Evolutionary conservation across 2,113 vertebrate genomes (phyloP).

Genomic region (Cyprinodon tularosa): DNA sequence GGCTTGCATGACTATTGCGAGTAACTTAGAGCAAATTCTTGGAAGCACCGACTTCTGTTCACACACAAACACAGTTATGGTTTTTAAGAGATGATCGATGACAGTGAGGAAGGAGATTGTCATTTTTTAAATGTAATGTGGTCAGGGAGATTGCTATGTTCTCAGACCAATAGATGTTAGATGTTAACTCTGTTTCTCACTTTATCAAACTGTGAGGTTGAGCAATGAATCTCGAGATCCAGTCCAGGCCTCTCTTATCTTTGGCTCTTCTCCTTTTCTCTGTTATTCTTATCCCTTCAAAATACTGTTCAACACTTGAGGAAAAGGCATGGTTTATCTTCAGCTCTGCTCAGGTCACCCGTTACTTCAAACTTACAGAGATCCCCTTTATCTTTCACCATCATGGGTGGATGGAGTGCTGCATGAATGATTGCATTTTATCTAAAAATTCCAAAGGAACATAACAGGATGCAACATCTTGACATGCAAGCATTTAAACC

Average conservation of each 20-base stretch:
- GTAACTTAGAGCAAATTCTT: constrained; percentile 43
- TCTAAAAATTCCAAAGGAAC: background rate
- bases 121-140: constrained; percentile 60
- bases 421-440: background rate
- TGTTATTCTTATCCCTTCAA: constrained; percentile 17
- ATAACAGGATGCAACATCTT: background rate
- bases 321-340: constrained; percentile 36
- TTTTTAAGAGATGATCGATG: constrained; percentile 57
- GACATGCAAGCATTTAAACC: background rate
- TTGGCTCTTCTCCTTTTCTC: constrained; percentile 19
- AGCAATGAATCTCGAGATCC: constrained; percentile 48
- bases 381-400: constrained; percentile 32
- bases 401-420: background rate
- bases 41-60: constrained; percentile 7
- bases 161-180: constrained; percentile 51
- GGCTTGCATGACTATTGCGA: constrained; percentile 19
- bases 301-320: constrained; percentile 17
- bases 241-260: constrained; percentile 64
- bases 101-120: constrained; percentile 44
- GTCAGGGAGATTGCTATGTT: constrained; percentile 51
- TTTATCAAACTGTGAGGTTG: constrained; percentile 48
- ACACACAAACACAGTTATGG: constrained; percentile 36
- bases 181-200: constrained; percentile 24
- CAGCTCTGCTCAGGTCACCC: constrained; percentile 15
- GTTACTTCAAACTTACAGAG: constrained; percentile 12